phyloP scores from a whole-genome alignment of 2,888 invertebrate species.

The Eucera pruinosa region DNA sequence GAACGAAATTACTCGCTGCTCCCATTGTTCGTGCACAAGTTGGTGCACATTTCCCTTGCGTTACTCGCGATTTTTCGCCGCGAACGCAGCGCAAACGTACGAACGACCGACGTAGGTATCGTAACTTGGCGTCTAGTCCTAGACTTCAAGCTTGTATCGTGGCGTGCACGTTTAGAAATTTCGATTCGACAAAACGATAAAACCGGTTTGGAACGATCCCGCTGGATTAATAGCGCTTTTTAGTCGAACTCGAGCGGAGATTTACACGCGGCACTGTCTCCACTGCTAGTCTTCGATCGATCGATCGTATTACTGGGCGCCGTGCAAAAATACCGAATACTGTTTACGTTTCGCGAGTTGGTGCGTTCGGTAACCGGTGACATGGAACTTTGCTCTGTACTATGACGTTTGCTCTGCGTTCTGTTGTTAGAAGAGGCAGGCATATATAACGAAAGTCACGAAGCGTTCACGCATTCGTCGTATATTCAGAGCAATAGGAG shows the following conservation, averaged over 20 bases:
- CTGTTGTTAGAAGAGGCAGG: neutral
- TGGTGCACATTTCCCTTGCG: neutral
- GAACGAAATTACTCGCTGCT: conserved; percentile 49
- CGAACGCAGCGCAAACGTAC: neutral
- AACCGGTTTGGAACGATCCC: conserved; percentile 73
- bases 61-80: neutral
- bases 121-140: conserved; percentile 23
- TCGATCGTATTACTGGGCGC: conserved; percentile 52
- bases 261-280: conserved; percentile 46
- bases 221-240: conserved; percentile 68
- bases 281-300: conserved; percentile 35
- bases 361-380: conserved; percentile 8
- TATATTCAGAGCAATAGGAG: conserved; percentile 6
- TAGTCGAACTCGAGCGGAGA: conserved; percentile 51
- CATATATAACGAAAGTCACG: conserved; percentile 7
- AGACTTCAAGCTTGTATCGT: neutral
- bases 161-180: conserved; percentile 56
- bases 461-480: conserved; percentile 21
- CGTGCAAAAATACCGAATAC: conserved; percentile 24
- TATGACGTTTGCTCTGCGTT: neutral
- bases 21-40: conserved; percentile 30
- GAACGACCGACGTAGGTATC: neutral
- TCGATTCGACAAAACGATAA: conserved; percentile 71
- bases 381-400: too few species aligned
- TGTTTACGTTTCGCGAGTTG: neutral